Percentiles rank a stretch among this genome's conserved stretches.
Evolutionary conservation across 2,113 vertebrate species (phyloP).

Genomic region (Syrrhaptes paradoxus): DNA sequence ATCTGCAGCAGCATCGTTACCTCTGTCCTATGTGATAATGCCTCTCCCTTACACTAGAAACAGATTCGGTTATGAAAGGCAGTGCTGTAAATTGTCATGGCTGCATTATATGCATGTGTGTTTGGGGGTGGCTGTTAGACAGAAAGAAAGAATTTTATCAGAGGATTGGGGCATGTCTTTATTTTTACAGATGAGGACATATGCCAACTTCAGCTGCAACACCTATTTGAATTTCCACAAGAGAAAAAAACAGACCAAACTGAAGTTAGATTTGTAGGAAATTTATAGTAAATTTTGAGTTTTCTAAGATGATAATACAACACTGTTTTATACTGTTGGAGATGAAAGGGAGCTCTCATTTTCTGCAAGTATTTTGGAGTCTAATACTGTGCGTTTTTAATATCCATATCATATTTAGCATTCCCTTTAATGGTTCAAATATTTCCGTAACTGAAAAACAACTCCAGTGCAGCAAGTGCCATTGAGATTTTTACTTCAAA

Average conservation of each 20-base stretch:
- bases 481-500: constrained; percentile 36
- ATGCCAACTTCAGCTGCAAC: background rate
- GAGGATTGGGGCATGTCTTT: background rate
- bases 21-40: background rate
- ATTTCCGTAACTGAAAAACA: constrained; percentile 39
- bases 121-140: background rate
- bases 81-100: background rate
- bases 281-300: background rate
- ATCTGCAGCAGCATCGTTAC: background rate
- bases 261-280: background rate
- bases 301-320: background rate
- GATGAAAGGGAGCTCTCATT: background rate
- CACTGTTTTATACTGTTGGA: background rate
- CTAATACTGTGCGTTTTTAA: background rate
- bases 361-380: background rate
- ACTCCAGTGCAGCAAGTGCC: background rate
- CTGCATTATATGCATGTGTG: background rate
- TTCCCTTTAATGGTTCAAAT: constrained; percentile 33
- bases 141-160: background rate
- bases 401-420: background rate
- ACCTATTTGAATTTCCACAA: background rate
- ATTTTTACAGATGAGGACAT: background rate
- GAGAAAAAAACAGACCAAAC: background rate
- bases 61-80: background rate
- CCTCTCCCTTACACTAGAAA: background rate